Conservation (phyloP, 1,140 invertebrate genomes). For the Aphidius ervi region DNA sequence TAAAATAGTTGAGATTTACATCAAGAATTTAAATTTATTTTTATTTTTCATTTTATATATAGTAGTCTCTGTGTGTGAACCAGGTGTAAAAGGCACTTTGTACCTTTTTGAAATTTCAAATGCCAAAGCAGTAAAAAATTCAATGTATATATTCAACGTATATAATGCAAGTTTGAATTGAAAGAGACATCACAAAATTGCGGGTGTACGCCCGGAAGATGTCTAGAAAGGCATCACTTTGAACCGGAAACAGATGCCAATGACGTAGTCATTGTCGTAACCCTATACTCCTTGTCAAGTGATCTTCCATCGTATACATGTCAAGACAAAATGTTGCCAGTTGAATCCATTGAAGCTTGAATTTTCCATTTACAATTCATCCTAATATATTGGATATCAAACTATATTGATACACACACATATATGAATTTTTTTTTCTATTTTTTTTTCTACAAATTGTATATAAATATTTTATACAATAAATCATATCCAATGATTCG, state of each 20-base stretch:
- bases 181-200: conserved; percentile 13
- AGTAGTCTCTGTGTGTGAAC: neutral
- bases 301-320: conserved; percentile 2
- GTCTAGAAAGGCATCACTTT: conserved; percentile 4
- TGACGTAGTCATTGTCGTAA: neutral
- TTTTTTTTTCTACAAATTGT: too few relatives aligned
- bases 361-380: neutral
- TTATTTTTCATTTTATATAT: too few relatives aligned
- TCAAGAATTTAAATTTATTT: too few relatives aligned
- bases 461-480: too few relatives aligned
- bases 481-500: too few relatives aligned
- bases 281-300: neutral
- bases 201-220: conserved; percentile 11
- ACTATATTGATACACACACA: too few relatives aligned
- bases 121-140: neutral
- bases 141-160: too few relatives aligned
- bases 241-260: conserved; percentile 14
- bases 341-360: conserved; percentile 5
- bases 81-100: conserved; percentile 10
- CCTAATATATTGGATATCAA: too few relatives aligned
- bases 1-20: too few relatives aligned
- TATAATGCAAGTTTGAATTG: neutral
- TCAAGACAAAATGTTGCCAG: conserved; percentile 12
- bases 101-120: conserved; percentile 13
- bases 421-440: too few relatives aligned